Base-by-base conservation (phyloP, 2,797 vertebrate species). In the Karalla daura region DNA sequence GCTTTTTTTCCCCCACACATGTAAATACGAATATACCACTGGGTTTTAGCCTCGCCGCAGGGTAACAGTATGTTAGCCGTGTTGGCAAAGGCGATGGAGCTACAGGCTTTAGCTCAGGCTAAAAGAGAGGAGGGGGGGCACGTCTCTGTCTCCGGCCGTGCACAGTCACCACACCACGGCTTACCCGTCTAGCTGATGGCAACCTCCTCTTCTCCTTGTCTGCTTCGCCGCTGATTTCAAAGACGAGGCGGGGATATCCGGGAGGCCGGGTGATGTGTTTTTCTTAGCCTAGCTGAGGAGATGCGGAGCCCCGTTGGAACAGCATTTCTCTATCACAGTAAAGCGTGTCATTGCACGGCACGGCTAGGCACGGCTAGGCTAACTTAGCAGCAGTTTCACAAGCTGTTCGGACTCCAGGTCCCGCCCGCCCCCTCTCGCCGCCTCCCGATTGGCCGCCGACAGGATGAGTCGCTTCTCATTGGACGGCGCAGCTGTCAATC, bases 241-340 rank as follows among this genome's bases (percentile, higher is more conserved):
- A n/a, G n/a, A n/a, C n/a, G n/a, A n/a, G n/a, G n/a, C n/a, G n/a
- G n/a, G n/a, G n/a, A n/a, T n/a, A n/a, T n/a, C n/a, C n/a, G n/a
- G n/a, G n/a, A n/a, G n/a, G n/a, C n/a, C n/a, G n/a, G n/a, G n/a
- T n/a, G n/a, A n/a, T n/a, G n/a, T n/a, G n/a, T n/a, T n/a, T n/a
- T n/a, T n/a, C n/a, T n/a, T 87, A 88, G 80, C 82, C 84, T 88
- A 79, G 83, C 83, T 47, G 82, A 71, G 44, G 59, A 84, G 79
- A 80, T 60, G 70, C 76, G 28, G 73, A 81, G 80, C 90, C 77
- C 82, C 69, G 89, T 70, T 90, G 87, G 80, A 88, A 81, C 74
- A 84, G 87, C 89, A 90, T 91, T 84, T 84, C 86, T 86, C 32
- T 76, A 85, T 86, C 78, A 76, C n/a, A n/a, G n/a, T n/a, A n/a